Conservation (phyloP, 2,113 vertebrate genomes). For the Dasyprocta punctata region DNA sequence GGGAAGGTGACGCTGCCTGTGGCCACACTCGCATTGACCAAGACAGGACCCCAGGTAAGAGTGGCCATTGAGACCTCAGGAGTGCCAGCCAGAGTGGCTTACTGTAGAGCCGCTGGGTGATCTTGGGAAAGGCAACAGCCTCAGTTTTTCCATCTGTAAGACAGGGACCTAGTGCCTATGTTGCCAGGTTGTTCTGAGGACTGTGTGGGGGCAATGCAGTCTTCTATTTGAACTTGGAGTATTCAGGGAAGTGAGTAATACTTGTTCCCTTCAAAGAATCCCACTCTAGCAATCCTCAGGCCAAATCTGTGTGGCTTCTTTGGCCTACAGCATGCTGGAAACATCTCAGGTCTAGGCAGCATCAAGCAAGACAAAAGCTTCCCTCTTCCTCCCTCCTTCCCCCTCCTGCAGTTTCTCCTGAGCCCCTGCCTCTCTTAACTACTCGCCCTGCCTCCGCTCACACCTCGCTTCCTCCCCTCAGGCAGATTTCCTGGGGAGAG, state of each 20-base stretch:
- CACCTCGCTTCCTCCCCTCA: accelerated
- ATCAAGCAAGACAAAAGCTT: accelerated
- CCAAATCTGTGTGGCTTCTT: background rate
- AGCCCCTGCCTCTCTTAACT: background rate
- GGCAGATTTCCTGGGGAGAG: background rate
- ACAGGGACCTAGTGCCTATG: too few species aligned
- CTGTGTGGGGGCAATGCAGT: accelerated
- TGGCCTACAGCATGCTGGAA: background rate
- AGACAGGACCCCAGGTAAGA: background rate
- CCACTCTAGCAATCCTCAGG: too few species aligned
- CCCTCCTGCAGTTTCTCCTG: background rate
- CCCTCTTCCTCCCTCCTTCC: too few species aligned
- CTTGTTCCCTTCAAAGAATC: background rate
- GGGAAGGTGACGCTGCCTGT: background rate
- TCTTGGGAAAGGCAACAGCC: background rate
- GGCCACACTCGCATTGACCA: background rate
- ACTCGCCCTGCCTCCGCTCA: background rate
- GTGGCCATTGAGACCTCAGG: background rate
- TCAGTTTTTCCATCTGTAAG: background rate
- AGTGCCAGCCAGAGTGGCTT: too few species aligned
- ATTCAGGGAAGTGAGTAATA: background rate
- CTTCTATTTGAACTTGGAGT: background rate
- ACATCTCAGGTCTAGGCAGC: background rate
- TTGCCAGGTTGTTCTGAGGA: too few species aligned
- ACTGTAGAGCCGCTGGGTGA: accelerated